Percentiles rank a stretch among this genome's conserved stretches.
Evolutionary conservation across 2,113 vertebrate genomes (phyloP).

Genomic region (Hippolais icterina): DNA sequence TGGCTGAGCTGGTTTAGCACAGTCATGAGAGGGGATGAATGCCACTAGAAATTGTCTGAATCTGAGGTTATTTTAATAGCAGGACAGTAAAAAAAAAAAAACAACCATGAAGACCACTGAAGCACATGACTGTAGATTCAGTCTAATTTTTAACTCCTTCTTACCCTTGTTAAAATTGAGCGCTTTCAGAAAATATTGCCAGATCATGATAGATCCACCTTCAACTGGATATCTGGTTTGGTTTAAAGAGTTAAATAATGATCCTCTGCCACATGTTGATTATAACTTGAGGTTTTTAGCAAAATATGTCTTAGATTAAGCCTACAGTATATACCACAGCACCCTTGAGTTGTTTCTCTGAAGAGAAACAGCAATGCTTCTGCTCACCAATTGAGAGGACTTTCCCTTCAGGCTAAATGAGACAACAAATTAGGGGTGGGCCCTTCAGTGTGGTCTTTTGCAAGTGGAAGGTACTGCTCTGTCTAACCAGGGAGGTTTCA

Average conservation of each 20-base stretch:
- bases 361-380: conserved; percentile 43
- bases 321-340: conserved; percentile 44
- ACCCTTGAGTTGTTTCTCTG: conserved; percentile 50
- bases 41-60: neutral
- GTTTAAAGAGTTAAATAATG: conserved; percentile 76
- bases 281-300: conserved; percentile 73
- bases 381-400: neutral
- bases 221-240: conserved; percentile 70
- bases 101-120: neutral
- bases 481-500: conserved; percentile 58
- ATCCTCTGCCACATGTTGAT: conserved; percentile 74
- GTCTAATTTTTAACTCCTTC: conserved; percentile 68
- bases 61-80: neutral
- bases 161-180: conserved; percentile 70
- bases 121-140: conserved; percentile 28
- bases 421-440: conserved; percentile 59
- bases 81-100: neutral
- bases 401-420: conserved; percentile 61
- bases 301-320: conserved; percentile 77
- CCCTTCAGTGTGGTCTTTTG: conserved; percentile 81
- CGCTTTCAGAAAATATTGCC: conserved; percentile 53
- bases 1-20: neutral
- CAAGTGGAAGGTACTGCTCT: conserved; percentile 42
- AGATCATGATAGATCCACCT: conserved; percentile 69
- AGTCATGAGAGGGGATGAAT: neutral